Percentiles rank a stretch among this genome's conserved stretches.
These are phyloP conservation scores for Drosophila leonis DNA, from an alignment of 2,888 invertebrate genomes.

Conservation along the genomic window DNA sequence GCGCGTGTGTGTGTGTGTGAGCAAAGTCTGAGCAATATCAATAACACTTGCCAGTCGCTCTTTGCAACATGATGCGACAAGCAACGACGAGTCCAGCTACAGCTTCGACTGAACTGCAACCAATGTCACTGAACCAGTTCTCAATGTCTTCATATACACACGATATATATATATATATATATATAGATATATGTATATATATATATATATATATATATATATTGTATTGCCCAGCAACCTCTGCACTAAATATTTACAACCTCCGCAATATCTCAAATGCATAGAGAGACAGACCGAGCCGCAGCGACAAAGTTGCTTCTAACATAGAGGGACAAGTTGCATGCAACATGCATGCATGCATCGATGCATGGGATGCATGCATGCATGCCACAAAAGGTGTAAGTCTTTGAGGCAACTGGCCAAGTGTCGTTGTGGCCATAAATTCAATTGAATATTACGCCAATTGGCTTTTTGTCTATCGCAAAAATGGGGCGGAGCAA, in stretches of 20 bases:
- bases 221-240: constrained; percentile 73
- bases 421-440: constrained; percentile 82
- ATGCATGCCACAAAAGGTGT: constrained; percentile 70
- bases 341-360: constrained; percentile 37
- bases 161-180: not conserved
- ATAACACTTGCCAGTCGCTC: constrained; percentile 78
- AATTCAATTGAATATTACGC: constrained; percentile 84
- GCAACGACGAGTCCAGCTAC: constrained; percentile 18
- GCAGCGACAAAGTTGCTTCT: constrained; percentile 57
- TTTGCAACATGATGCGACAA: constrained; percentile 80
- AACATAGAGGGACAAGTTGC: constrained; percentile 39
- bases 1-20: constrained; percentile 25
- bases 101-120: constrained; percentile 22
- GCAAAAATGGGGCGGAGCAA: constrained; percentile 73
- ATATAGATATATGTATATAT: not conserved
- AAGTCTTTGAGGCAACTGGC: constrained; percentile 44
- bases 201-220: constrained; percentile 38
- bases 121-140: constrained; percentile 83
- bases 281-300: constrained; percentile 24
- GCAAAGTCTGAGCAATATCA: constrained; percentile 74
- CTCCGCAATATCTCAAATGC: constrained; percentile 82
- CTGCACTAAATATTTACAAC: constrained; percentile 82
- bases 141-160: constrained; percentile 74
- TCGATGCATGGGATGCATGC: constrained; percentile 74
- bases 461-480: constrained; percentile 81